Base-by-base conservation (phyloP, 1,140 invertebrate species). In the Micrasema longulum region DNA sequence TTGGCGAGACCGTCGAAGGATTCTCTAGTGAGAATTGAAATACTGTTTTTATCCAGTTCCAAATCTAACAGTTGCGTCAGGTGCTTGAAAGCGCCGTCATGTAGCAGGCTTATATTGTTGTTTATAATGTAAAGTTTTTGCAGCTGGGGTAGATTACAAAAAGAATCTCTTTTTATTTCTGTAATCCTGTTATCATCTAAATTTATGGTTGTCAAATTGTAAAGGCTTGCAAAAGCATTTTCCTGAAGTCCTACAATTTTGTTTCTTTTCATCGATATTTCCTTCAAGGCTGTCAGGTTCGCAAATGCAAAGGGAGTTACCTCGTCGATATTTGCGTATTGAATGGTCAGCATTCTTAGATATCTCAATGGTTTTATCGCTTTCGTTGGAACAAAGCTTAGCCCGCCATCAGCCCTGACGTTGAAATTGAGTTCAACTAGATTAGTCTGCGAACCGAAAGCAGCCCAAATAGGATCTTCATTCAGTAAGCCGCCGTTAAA, bases 71-170 rank as follows among this genome's bases (percentile, higher is more conserved):
- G 81, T 36, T 87, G 84, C 1, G 82, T 83, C 74, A 93, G 83
- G 67, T 91, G 86, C 52, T 86, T 86, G 78, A 94, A 93, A 0
- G 92, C 90, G 10, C 87, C 86, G 63, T 93, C 91, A 71, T 90
- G 90, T 48, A 94, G 81, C 9, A 87, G 83, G n/a, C 88, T 88
- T 53, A 94, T 89, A 77, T 92, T 91, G 79, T 94, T 94, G 16
- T 87, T 85, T 60, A 89, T 89, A 26, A 94, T 81, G 70, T 85
- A 86, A 10, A 95, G 82, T 53, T 88, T 87, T 57, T 87, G 86
- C 60, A 94, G 82, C n/a, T 85, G 85, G 0, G 91, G 91, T 16
- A 94, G 77, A 77, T 91, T 88, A 2, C 88, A 85, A 79, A 95
- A 93, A 0, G 89, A 88, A 71, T 89, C 86, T 45, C 89, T 87